These are phyloP conservation scores for Oxyura jamaicensis DNA, from an alignment of 2,113 vertebrate species.

Conservation along the genomic window DNA sequence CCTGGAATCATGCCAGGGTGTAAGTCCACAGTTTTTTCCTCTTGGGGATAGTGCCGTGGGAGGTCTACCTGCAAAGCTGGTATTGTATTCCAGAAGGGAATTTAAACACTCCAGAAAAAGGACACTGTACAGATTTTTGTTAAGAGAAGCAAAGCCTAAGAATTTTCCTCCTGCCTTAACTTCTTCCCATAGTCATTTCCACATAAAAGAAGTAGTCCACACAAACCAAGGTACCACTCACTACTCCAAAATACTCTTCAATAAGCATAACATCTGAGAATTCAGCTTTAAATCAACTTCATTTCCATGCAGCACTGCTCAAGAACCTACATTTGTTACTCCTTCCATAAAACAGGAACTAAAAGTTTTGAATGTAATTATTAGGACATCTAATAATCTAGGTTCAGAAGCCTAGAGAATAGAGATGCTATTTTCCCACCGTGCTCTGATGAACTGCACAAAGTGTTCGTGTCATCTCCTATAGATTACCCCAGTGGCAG, in stretches of 20 bases:
- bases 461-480: neutral
- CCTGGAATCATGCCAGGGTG: neutral
- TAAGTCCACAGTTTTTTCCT: neutral
- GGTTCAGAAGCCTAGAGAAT: neutral
- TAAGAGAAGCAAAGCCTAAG: neutral
- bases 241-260: neutral
- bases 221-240: neutral
- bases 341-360: neutral
- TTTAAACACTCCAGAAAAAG: neutral
- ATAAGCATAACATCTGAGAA: neutral
- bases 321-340: neutral
- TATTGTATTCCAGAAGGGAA: neutral
- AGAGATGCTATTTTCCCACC: neutral
- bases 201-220: neutral
- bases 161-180: neutral
- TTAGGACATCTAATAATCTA: neutral
- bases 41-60: rapidly evolving
- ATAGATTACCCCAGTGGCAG: neutral
- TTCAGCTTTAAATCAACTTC: neutral
- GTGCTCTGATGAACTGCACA: neutral
- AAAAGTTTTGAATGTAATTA: neutral
- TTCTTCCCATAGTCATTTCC: neutral
- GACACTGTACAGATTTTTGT: neutral
- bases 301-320: neutral
- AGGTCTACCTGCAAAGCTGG: neutral